Conservation (phyloP, 2,113 vertebrate genomes). For the Silurus glanis region DNA sequence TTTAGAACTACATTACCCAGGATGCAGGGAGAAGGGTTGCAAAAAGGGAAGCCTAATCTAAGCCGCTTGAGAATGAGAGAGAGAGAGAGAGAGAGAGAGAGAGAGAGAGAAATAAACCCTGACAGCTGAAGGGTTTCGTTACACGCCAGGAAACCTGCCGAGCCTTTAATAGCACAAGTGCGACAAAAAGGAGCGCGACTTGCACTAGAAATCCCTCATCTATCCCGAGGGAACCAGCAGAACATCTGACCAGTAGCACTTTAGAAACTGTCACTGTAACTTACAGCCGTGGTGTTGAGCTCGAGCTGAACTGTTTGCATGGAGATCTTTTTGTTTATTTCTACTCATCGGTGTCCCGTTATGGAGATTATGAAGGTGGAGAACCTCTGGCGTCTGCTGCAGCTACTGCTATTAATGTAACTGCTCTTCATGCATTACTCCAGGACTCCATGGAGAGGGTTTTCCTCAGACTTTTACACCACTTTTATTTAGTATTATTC, state of each 20-base stretch:
- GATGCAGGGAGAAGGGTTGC: conserved; percentile 51
- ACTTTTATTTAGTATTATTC: not conserved
- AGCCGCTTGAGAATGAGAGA: conserved; percentile 50
- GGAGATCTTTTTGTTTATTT: not conserved
- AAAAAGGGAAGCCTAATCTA: conserved; percentile 71
- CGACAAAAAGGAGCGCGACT: conserved; percentile 42
- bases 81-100: not conserved
- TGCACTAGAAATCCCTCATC: conserved; percentile 20
- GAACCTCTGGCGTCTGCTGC: not conserved
- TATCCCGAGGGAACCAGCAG: conserved; percentile 23
- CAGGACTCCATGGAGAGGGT: conserved; percentile 29
- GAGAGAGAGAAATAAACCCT: conserved; percentile 48
- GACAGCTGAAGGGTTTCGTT: conserved; percentile 55
- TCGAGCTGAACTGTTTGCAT: conserved; percentile 3
- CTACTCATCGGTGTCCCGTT: not conserved
- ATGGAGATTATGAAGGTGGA: conserved; percentile 24
- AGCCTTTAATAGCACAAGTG: conserved; percentile 45
- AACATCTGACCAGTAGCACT: not conserved
- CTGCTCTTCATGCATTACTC: conserved; percentile 13
- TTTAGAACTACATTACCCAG: conserved; percentile 79
- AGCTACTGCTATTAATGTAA: not conserved
- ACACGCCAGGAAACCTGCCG: conserved; percentile 45
- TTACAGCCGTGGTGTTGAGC: conserved; percentile 1
- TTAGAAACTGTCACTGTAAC: conserved; percentile 1
- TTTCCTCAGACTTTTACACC: conserved; percentile 4